A percentile compares a stretch with the other conserved stretches of the same genome.
phyloP scores from a whole-genome alignment of 1,140 invertebrate genomes.

The Dolichoris vasculosae region DNA sequence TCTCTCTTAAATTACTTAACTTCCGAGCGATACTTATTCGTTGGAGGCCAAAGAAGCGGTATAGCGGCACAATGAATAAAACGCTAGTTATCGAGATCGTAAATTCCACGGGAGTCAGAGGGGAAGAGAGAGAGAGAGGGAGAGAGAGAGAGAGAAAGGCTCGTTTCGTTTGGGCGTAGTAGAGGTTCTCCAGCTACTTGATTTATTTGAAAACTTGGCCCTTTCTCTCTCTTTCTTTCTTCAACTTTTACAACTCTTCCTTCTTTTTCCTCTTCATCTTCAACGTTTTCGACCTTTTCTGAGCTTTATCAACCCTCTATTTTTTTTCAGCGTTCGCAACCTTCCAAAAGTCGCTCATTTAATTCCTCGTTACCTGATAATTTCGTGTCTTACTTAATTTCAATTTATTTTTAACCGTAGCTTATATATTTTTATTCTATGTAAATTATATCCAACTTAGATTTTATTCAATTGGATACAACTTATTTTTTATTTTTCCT shows the following conservation, averaged over 20 bases:
- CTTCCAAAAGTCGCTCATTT: slow-evolving; percentile 3
- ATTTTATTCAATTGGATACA: no score
- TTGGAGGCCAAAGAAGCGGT: not conserved
- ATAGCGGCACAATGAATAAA: slow-evolving; percentile 51
- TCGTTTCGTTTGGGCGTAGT: not conserved
- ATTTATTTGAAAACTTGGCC: slow-evolving; percentile 51
- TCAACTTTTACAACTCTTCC: not conserved
- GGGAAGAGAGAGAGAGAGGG: not conserved
- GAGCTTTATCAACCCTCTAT: slow-evolving; percentile 17
- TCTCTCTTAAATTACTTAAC: slow-evolving; percentile 32
- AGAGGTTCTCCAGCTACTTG: slow-evolving; percentile 4
- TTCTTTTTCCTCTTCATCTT: slow-evolving; percentile 4
- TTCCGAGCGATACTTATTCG: slow-evolving; percentile 28
- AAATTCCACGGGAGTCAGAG: slow-evolving; percentile 26
- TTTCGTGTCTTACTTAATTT: not conserved
- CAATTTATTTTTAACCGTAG: not conserved
- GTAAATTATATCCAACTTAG: no score
- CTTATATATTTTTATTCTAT: no score
- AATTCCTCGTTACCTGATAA: not conserved
- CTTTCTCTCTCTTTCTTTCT: not conserved
- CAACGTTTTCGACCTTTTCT: not conserved
- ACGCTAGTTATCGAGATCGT: slow-evolving; percentile 54
- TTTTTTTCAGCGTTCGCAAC: not conserved
- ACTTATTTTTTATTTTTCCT: no score
- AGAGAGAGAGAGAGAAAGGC: not conserved